Conservation (phyloP, 2,888 invertebrate genomes). For the Phengaris alcon region DNA sequence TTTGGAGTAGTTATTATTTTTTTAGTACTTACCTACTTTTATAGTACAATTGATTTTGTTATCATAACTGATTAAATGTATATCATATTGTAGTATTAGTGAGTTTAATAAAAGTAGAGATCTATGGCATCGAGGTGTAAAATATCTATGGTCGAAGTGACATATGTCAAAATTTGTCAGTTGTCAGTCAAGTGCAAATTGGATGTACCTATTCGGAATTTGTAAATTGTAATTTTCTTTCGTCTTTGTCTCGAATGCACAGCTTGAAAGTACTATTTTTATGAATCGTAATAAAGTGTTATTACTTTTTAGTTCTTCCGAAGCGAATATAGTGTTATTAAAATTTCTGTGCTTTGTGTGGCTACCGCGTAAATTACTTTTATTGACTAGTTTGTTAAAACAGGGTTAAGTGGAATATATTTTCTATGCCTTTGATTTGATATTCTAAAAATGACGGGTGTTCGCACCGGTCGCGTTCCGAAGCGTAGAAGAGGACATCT, state of each 20-base stretch:
- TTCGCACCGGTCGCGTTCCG: slow-evolving; percentile 65
- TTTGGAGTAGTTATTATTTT: too few relatives aligned
- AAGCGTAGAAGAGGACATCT: slow-evolving; percentile 64
- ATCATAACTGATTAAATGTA: too few relatives aligned
- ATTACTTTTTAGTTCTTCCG: background rate
- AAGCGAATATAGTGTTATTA: background rate
- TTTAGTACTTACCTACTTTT: too few relatives aligned
- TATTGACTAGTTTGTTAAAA: slow-evolving; percentile 50
- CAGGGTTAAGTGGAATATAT: slow-evolving; percentile 30
- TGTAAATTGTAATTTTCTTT: slow-evolving; percentile 17
- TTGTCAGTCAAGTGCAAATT: slow-evolving; percentile 9
- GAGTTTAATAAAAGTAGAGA: too few relatives aligned
- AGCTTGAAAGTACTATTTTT: slow-evolving; percentile 3
- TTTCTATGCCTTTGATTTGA: slow-evolving; percentile 28
- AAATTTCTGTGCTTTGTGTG: slow-evolving; percentile 5
- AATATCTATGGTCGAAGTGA: too few relatives aligned
- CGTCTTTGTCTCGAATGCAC: slow-evolving; percentile 29
- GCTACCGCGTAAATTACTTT: slow-evolving; percentile 12
- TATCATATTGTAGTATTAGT: too few relatives aligned
- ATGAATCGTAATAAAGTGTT: background rate
- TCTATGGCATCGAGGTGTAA: too few relatives aligned
- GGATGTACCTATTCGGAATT: background rate
- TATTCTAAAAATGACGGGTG: slow-evolving; percentile 59
- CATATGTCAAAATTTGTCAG: background rate
- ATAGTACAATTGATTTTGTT: too few relatives aligned